Conservation (phyloP, 2,113 vertebrate genomes). For the Rhinolophus sinicus region DNA sequence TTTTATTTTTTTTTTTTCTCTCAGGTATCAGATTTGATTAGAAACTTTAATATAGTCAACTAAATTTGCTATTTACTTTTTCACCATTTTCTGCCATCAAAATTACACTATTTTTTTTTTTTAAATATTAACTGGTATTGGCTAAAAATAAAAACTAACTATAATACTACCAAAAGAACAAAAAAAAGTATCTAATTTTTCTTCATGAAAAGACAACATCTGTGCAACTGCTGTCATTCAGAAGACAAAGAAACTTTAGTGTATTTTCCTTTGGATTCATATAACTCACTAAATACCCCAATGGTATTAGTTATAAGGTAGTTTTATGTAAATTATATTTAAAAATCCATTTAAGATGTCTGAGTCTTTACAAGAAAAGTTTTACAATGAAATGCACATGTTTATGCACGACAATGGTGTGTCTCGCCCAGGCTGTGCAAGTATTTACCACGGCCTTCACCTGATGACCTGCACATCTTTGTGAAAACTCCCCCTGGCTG, state of each 20-base stretch:
- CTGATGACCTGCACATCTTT: background rate
- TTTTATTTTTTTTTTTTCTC: background rate
- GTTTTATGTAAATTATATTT: background rate
- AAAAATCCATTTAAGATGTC: background rate
- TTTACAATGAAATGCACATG: background rate
- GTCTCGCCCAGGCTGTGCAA: background rate
- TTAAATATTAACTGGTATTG: background rate
- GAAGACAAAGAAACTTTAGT: background rate
- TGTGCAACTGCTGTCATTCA: background rate
- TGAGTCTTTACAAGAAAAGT: background rate
- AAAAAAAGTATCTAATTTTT: background rate
- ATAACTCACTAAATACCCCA: background rate
- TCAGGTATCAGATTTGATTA: background rate
- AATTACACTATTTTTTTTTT: background rate
- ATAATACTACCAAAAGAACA: background rate
- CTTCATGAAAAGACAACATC: background rate
- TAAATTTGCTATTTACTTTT: background rate
- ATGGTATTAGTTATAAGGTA: background rate
- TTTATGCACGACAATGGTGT: background rate
- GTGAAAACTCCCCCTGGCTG: background rate
- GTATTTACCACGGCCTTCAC: background rate
- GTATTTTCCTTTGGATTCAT: background rate
- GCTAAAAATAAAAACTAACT: slow-evolving; percentile 10
- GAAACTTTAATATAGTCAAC: background rate
- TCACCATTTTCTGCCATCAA: background rate